A percentile compares a stretch with the other conserved stretches of the same genome.
Evolutionary conservation across 2,888 invertebrate genomes (phyloP).

Genomic region (Acanthococcus lagerstroemiae): DNA sequence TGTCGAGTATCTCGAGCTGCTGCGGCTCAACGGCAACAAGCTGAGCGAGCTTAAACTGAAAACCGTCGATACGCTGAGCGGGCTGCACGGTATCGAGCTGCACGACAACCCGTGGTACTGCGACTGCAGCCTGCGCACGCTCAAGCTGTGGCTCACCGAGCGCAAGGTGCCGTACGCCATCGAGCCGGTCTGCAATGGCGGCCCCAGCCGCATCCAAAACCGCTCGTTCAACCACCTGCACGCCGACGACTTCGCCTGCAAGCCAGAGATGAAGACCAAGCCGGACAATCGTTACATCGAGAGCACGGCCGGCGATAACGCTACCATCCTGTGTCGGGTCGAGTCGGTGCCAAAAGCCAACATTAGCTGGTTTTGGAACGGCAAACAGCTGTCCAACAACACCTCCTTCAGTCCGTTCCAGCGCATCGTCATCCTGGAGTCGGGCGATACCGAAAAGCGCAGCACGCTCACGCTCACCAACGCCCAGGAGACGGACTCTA

Average conservation of each 20-base stretch:
- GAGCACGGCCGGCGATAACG: slow-evolving; percentile 71
- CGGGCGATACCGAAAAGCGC: slow-evolving; percentile 54
- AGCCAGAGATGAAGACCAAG: slow-evolving; percentile 65
- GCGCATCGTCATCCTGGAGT: slow-evolving; percentile 64
- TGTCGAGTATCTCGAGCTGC: slow-evolving; percentile 60
- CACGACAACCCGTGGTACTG: slow-evolving; percentile 84
- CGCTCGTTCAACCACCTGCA: slow-evolving; percentile 58
- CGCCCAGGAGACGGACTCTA: slow-evolving; percentile 70
- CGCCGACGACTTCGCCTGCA: slow-evolving; percentile 64
- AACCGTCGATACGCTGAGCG: slow-evolving; percentile 58
- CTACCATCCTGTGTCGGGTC: slow-evolving; percentile 69
- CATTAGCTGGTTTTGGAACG: slow-evolving; percentile 81
- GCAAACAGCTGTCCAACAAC: slow-evolving; percentile 63
- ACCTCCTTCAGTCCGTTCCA: slow-evolving; percentile 69
- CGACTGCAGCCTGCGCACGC: slow-evolving; percentile 67
- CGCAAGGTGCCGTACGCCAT: slow-evolving; percentile 67
- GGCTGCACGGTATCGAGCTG: slow-evolving; percentile 70
- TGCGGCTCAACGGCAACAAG: slow-evolving; percentile 73
- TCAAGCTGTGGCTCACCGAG: slow-evolving; percentile 67
- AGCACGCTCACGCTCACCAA: slow-evolving; percentile 69
- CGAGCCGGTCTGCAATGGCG: slow-evolving; percentile 65
- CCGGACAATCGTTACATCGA: slow-evolving; percentile 66
- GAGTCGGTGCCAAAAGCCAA: slow-evolving; percentile 70
- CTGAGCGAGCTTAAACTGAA: slow-evolving; percentile 64
- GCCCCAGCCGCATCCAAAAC: slow-evolving; percentile 57